Base-by-base conservation (phyloP, 2,797 vertebrate genomes). In the Enteromius viviparus region DNA sequence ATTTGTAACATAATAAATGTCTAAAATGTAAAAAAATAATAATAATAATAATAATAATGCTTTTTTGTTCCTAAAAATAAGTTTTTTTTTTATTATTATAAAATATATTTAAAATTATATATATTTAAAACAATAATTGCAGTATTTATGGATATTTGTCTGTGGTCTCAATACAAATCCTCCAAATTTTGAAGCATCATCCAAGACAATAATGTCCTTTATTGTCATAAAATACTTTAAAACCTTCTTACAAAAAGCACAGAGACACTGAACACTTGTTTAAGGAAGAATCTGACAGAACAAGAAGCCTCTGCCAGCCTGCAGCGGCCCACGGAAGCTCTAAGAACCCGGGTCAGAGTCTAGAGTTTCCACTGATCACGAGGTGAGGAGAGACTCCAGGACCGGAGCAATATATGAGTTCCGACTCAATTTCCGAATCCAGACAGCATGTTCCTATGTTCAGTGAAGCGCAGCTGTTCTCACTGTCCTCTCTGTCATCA, bases 331-430 rank as follows among this genome's bases (percentile, higher is more conserved):
- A 69, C 79, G 53, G 37, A n/a, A 79, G 74, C 64, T 76, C 26
- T 69, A 55, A 82, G 55, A 49, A 51, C 40, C 66, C 32, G 42
- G 74, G 64, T 85, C 89, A 88, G 89, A 87, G 91, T 88, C 88
- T 87, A 85, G 34, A 84, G 85, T 92, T 93, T 89, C 90, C 90
- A 89, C 80, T 91, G 91, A 93, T 92, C 87, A 92, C 89, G 86
- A 94, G 92, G 93, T 95, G 94, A 87, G 88, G 94, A 95, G 83
- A 87, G 94, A 95, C 88, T 90, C 83, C 87, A 85, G 87, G 87
- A 91, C 79, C 83, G 37, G 17, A 86, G 87, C 87, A 87, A 87
- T 75, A 84, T 83, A 68, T 69, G 88, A 89, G 87, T 89, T 89
- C 89, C 78, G 66, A 88, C 83, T 81, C 17, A 71, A 69, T 88